phyloP scores from a whole-genome alignment of 2,113 vertebrate genomes.

The Corythoichthys intestinalis region DNA sequence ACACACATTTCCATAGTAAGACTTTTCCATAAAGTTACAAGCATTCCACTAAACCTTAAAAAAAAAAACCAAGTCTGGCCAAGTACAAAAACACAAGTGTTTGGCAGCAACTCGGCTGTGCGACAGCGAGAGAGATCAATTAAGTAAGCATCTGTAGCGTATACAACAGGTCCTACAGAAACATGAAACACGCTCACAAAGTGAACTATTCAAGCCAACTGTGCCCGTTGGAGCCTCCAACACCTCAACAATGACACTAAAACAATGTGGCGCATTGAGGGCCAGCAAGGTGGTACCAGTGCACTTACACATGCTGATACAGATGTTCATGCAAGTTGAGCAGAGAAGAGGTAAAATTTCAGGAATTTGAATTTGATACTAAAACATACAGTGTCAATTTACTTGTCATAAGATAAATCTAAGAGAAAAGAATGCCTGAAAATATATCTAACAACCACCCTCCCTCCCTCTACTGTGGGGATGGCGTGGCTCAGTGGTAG shows the following conservation, averaged over 20 bases:
- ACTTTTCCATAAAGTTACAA: conserved; percentile 17
- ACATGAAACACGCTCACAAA: conserved; percentile 36
- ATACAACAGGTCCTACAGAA: conserved; percentile 46
- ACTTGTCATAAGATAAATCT: too few species aligned
- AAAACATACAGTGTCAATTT: too few species aligned
- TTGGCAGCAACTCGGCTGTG: conserved; percentile 23
- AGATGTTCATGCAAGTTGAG: conserved; percentile 22
- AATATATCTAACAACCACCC: too few species aligned
- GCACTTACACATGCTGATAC: conserved; percentile 6
- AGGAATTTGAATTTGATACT: background rate
- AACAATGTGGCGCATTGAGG: conserved; percentile 43
- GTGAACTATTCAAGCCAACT: conserved; percentile 36
- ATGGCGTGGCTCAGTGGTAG: too few species aligned
- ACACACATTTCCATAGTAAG: conserved; percentile 2
- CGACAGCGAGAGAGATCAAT: conserved; percentile 32
- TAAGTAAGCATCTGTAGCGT: conserved; percentile 50
- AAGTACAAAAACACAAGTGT: conserved; percentile 48
- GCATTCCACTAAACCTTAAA: background rate
- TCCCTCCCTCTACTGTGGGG: too few species aligned
- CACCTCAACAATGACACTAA: conserved; percentile 54
- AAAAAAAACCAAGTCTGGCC: background rate
- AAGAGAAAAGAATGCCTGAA: too few species aligned
- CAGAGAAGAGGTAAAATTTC: too few species aligned
- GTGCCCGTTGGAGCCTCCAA: conserved; percentile 47
- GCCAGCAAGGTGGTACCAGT: background rate